A percentile compares a stretch with the other conserved stretches of the same genome.
Evolutionary conservation across 2,888 invertebrate species (phyloP).

Genomic region (Busseola fusca): DNA sequence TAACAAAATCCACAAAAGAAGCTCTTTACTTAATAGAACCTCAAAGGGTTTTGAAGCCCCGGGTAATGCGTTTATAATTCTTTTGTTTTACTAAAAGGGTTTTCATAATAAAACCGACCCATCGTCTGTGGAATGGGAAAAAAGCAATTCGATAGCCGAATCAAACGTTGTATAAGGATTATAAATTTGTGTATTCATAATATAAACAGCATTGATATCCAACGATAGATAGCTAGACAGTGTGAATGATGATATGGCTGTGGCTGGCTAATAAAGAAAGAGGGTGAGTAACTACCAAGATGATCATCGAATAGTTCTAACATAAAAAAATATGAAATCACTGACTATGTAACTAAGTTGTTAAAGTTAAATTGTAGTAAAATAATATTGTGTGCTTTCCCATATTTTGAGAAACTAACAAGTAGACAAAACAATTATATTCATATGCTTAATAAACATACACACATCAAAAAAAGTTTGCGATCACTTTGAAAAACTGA

Average conservation of each 20-base stretch:
- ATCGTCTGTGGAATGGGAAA: neutral
- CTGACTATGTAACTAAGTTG: too few species aligned
- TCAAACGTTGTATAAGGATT: neutral
- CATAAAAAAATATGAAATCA: too few species aligned
- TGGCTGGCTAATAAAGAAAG: neutral
- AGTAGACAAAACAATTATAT: too few species aligned
- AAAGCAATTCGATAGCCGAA: neutral
- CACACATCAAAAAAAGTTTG: too few species aligned
- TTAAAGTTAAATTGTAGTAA: too few species aligned
- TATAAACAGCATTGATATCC: neutral
- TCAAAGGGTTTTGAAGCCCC: constrained; percentile 1
- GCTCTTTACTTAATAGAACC: constrained; percentile 17
- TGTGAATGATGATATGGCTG: neutral
- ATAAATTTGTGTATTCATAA: neutral
- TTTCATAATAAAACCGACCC: neutral
- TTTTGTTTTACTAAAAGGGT: neutral
- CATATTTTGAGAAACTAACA: too few species aligned
- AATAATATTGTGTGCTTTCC: too few species aligned
- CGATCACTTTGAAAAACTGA: too few species aligned
- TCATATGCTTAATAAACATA: too few species aligned
- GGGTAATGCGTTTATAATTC: neutral
- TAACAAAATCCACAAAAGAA: constrained; percentile 22
- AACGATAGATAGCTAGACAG: too few species aligned
- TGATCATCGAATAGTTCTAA: too few species aligned
- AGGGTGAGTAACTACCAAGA: too few species aligned